Evolutionary conservation across 2,888 invertebrate species (phyloP), one percentile per base, ranked within the genome.

Genomic region (Escarpia spicata): DNA sequence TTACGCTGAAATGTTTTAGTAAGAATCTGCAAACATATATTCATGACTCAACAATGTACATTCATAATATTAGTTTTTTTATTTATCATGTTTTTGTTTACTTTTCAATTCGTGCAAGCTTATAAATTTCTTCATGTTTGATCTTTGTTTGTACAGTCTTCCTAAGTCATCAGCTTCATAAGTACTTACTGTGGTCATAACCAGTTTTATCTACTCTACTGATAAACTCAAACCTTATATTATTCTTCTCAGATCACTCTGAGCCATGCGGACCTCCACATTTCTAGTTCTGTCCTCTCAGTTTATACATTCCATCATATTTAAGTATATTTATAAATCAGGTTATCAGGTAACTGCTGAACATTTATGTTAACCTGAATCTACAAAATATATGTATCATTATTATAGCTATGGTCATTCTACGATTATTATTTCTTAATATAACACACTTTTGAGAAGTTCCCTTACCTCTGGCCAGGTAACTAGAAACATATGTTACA

Each of bases 401-500:
- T 26, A 26, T 75, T 19, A 26, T 26, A 75, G 75, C 37, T 37
- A 37, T 52, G 52, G 2, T 75, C 2, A 75, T 26, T 75, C n/a
- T 26, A 75, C 3, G 75, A 75, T 6, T 19, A 75, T 75, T 75
- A 75, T 19, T 75, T 19, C 15, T 75, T 19, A 75, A 75, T 26
- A 75, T 2, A 75, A 75, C 19, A 75, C 75, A 4, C 75, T 26
- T 26, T 75, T 75, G 75, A 75, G 75, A 75, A 75, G 26, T 75
- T 75, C 75, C 26, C 75, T n/a, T 75, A 26, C 19, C 75, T 75
- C 75, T 75, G n/a, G 75, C 75, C 75, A 75, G 75, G 75, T 26
- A 75, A 75, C 75, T 75, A 75, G 75, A 75, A 75, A 75, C 75
- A 75, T 75, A 75, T 75, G 75, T 75, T 75, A 75, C 75, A 15